Evolutionary conservation across 2,888 invertebrate genomes (phyloP).

Genomic region (Agrochola lota): DNA sequence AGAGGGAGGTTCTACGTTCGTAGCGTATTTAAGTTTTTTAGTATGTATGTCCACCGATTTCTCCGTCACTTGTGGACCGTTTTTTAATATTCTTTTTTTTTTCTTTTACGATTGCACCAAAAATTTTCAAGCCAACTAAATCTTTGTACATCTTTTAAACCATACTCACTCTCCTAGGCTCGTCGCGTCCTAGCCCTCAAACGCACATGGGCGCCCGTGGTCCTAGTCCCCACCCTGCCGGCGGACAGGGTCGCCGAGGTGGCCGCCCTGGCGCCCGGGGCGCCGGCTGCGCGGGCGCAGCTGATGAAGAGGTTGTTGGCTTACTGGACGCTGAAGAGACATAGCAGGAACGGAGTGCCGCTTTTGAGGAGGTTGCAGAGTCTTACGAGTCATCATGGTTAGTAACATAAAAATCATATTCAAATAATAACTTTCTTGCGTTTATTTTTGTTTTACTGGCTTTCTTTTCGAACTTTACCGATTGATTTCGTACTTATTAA

Average conservation of each 20-base stretch:
- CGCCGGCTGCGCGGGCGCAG: conserved; percentile 93
- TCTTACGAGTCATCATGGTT: conserved; percentile 79
- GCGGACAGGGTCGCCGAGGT: conserved; percentile 97
- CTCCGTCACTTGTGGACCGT: too few relatives aligned
- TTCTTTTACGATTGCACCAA: not conserved
- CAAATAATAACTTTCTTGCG: too few relatives aligned
- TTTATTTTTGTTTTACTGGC: not conserved
- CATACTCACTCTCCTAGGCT: conserved; percentile 84
- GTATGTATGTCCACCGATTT: too few relatives aligned
- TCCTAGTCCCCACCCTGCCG: conserved; percentile 98
- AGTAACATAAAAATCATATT: conserved; percentile 3
- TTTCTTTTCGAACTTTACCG: not conserved
- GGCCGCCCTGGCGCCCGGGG: conserved; percentile 92
- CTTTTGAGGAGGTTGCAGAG: conserved; percentile 93
- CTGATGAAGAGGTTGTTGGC: conserved; percentile 97
- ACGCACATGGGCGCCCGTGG: conserved; percentile 96
- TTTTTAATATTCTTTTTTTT: not conserved
- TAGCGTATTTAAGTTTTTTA: too few relatives aligned
- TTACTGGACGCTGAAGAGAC: conserved; percentile 99
- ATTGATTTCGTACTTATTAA: not conserved
- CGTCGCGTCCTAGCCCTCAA: conserved; percentile 96
- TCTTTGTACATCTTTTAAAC: not conserved
- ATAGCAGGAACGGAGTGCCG: conserved; percentile 98
- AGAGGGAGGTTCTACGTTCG: too few relatives aligned
- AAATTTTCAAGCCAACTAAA: not conserved